Evolutionary conservation across 2,888 invertebrate species (phyloP), one percentile per base, ranked within the genome.

Genomic region (Salpingus planirostris): DNA sequence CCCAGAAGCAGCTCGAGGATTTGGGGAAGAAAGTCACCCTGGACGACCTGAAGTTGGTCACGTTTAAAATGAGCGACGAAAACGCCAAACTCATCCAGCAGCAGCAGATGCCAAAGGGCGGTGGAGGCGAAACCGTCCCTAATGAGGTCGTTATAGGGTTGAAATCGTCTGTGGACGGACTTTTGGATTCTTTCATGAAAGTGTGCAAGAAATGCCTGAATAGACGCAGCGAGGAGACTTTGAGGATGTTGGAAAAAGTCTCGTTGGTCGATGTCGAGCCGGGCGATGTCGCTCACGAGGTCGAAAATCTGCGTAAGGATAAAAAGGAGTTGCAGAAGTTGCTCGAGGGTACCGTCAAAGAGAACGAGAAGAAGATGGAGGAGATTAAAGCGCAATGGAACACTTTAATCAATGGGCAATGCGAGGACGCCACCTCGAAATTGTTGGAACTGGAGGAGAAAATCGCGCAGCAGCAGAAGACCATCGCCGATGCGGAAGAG

Each of bases 1-100:
- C 62, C 13, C 60, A 62, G 35, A 58, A 55, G 10, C 55, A 57
- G 33, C 38, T 64, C 11, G 59, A 59, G 23, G 57, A 58, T 24
- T 35, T 50, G 13, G 63, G 63, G 3, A 59, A 58, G 39, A 31
- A 31, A 3, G 57, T 62, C 2, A 45, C 46, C 8, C 27, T 62
- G 8, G 58, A 59, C 3, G 57, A 55, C 13, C 35, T 58, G 4
- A 56, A 56, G 29, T 21, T 55, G 23, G 27, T 55, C 14, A 36
- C 38, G 18, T 6, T 21, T 15, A 33, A 35, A 15, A 10, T 13
- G 6, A 33, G 33, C 24, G 27, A 36, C 2, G n/a, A 21, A 31
- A 35, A 12, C 13, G 25, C n/a, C n/a, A n/a, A n/a, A n/a, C n/a
- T n/a, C n/a, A 15, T 21, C 31, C 18, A 11, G n/a, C 13, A 27